Evolutionary conservation across 1,140 invertebrate genomes (phyloP), one percentile per base, ranked within the genome.

Genomic region (Diachasmimorpha longicaudata): DNA sequence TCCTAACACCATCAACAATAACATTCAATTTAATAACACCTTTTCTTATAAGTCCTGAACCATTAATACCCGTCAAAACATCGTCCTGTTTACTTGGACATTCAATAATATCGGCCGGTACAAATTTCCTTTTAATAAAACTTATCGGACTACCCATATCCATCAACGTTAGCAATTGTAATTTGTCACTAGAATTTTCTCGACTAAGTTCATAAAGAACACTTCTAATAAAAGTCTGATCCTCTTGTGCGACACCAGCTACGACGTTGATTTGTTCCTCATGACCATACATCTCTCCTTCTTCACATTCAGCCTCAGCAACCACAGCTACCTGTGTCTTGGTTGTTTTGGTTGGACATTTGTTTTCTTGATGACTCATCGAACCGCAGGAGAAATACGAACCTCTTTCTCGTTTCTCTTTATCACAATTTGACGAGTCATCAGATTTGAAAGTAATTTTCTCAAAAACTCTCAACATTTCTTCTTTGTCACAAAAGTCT

Each of bases 401-500:
- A 23, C 76, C 76, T 39, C 48, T 72, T 39, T 73, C 76, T 10
- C 76, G 63, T 42, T 77, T 77, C n/a, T 44, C 70, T 39, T 73
- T 63, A 23, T 21, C 21, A 73, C 71, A 77, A 4, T 77, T 66
- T 13, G 4, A 4, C 58, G 76, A 70, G 3, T 31, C 58, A 63
- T 8, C 4, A 0, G 4, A 25, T 63, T 69, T 68, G 8, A 76
- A 69, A 11, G 42, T 70, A n/a, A 76, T 70, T 66, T 76, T 76
- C 13, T 76, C 69, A 39, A 76, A 76, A 71, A 76, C 39, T 71
- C 69, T 16, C n/a, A 76, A 44, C 75, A 76, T 72, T 8, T 76
- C 52, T 42, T 44, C 55, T 25, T 76, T 72, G 13, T 13, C 66
- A 9, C 9, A 4, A 36, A 76, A 76, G n/a, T 76, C 74, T 63